Conservation (phyloP, 2,797 vertebrate species). For the Nyctibius grandis region DNA sequence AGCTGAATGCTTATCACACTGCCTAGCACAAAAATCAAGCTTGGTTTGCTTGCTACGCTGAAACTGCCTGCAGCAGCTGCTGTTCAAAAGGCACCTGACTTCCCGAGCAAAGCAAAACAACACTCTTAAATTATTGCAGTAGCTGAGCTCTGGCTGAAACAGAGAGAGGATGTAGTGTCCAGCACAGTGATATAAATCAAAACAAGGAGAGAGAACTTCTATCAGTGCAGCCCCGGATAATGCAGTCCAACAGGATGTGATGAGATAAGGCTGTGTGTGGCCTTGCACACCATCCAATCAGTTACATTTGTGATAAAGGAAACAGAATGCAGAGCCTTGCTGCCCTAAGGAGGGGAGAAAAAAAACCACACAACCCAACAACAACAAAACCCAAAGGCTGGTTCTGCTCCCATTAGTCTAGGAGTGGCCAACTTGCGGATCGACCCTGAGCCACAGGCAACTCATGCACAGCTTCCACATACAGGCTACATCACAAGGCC, state of each 20-base stretch:
- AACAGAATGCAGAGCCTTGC: background rate
- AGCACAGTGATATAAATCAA: constrained; percentile 12
- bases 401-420: background rate
- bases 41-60: background rate
- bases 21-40: background rate
- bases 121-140: background rate
- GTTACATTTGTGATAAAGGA: background rate
- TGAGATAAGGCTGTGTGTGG: constrained; percentile 30
- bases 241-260: constrained; percentile 16
- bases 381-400: background rate
- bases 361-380: background rate
- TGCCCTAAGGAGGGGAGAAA: background rate
- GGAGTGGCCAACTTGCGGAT: background rate
- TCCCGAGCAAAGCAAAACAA: constrained; percentile 30
- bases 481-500: background rate
- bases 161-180: constrained; percentile 27
- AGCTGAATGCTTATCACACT: background rate
- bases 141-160: background rate
- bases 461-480: background rate
- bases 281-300: background rate
- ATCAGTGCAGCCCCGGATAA: background rate
- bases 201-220: background rate
- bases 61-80: background rate
- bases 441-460: rapidly evolving
- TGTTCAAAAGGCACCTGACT: constrained; percentile 17